Evolutionary conservation across 2,113 vertebrate species (phyloP), one percentile per base, ranked within the genome.

Genomic region (Coracopsis vasa): DNA sequence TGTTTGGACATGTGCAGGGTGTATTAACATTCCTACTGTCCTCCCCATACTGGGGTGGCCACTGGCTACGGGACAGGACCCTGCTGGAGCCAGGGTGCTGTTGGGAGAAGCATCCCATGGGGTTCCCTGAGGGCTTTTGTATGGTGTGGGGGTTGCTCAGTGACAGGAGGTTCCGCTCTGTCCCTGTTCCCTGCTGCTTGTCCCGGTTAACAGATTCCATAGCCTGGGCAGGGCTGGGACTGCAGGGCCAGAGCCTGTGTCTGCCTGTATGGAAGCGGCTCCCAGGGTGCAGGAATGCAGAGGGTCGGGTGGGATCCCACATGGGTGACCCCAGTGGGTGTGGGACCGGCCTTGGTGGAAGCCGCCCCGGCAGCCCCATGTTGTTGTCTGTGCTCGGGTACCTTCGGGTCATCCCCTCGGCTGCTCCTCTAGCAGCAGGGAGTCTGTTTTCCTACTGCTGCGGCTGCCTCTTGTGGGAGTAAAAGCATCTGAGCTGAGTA

Each of bases 101-200:
- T 13, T 15, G 17, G 65, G 66, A 53, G 35, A 51, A 14, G 27
- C 31, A 45, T 5, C 60, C 80, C 33, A 0, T 0, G 4, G 41
- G 28, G 21, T 51, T 73, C 14, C 23, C 23, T 1, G 1, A 42
- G 60, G 60, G 18, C 3, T 29, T 2, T 9, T 23, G 24, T 2
- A 4, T 50, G 51, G 16, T 0, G 27, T 58, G 78, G 51, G 85
- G 80, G 86, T 69, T 10, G 47, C 48, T 77, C 15, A 1, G 60
- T 2, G 4, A 5, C 24, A 7, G 51, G 33, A 2, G 21, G 78
- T 72, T 47, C 11, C 8, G 39, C 24, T 64, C 60, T 18, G 64
- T 81, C 60, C 77, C 5, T 10, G 6, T 58, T 81, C 60, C 65
- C 82, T 10, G 61, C 67, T 42, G 90, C 64, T 82, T 0, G 3